These are phyloP conservation scores for Cartodere bifasciata DNA, from an alignment of 2,888 invertebrate species.

Conservation along the genomic window DNA sequence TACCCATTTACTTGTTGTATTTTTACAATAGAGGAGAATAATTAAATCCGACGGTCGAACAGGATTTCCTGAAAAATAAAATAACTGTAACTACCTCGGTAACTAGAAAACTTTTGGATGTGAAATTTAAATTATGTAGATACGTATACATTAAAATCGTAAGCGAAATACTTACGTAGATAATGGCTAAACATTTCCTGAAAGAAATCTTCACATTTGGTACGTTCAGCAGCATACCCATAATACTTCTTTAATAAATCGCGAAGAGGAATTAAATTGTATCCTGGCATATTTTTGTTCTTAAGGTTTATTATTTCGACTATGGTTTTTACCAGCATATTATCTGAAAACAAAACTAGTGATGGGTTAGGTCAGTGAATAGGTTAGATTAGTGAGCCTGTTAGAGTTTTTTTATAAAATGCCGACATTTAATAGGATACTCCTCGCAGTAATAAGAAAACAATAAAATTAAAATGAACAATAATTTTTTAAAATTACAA, in stretches of 20 bases:
- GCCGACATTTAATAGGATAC: no score
- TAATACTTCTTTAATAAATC: conserved; percentile 29
- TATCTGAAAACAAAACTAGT: conserved; percentile 30
- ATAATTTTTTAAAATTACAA: no score
- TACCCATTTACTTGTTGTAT: conserved; percentile 31
- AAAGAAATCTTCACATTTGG: conserved; percentile 23
- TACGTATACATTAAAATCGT: background rate
- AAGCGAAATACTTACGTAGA: conserved; percentile 24
- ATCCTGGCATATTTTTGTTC: conserved; percentile 20
- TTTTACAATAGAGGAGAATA: conserved; percentile 33
- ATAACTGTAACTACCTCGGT: background rate
- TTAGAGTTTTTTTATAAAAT: no score
- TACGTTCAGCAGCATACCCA: conserved; percentile 29
- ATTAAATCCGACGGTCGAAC: conserved; percentile 18
- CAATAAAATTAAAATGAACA: no score
- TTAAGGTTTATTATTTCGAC: conserved; percentile 29
- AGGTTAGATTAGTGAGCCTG: no score
- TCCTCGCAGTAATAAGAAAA: no score
- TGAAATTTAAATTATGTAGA: conserved; percentile 2
- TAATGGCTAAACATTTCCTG: conserved; percentile 28
- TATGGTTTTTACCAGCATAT: conserved; percentile 30
- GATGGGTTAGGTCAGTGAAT: no score
- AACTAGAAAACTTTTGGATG: conserved; percentile 1
- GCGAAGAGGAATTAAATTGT: conserved; percentile 27
- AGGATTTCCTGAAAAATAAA: conserved; percentile 22